A percentile compares a stretch with the other conserved stretches of the same genome.
Conservation (phyloP, 2,113 vertebrate genomes). For the Astur gentilis region DNA sequence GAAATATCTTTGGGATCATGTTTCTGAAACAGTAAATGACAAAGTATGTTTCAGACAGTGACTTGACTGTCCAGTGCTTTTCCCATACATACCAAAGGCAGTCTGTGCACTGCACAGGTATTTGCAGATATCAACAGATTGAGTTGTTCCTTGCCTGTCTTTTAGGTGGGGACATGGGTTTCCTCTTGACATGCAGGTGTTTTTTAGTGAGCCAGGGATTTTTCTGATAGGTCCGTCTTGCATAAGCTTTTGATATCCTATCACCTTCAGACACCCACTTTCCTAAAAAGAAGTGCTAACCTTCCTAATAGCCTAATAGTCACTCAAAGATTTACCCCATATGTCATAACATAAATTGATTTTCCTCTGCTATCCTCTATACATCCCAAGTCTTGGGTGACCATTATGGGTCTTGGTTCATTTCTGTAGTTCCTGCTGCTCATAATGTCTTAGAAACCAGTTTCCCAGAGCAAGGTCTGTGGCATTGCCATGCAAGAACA, state of each 20-base stretch:
- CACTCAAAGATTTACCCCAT: not conserved
- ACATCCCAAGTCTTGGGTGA: not conserved
- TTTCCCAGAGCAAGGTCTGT: not conserved
- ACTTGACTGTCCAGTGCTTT: not conserved
- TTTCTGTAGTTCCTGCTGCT: not conserved
- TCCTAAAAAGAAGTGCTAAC: not conserved
- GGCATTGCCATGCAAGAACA: not conserved
- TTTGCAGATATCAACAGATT: not conserved
- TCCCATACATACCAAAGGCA: not conserved
- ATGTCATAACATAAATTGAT: not conserved
- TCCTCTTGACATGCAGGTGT: not conserved
- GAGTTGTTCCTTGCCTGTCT: not conserved
- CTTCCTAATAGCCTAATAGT: not conserved
- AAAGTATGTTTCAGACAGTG: not conserved
- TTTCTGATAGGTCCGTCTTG: not conserved
- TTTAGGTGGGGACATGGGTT: not conserved
- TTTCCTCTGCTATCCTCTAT: not conserved
- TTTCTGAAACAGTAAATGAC: not conserved
- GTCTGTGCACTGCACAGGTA: not conserved
- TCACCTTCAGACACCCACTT: not conserved
- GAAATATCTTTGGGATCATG: not conserved
- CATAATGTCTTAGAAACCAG: not conserved
- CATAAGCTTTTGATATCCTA: not conserved
- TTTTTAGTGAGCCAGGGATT: not conserved
- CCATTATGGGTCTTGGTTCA: not conserved